Base-by-base conservation (phyloP, 2,888 invertebrate species). In the Watsonalla binaria region DNA sequence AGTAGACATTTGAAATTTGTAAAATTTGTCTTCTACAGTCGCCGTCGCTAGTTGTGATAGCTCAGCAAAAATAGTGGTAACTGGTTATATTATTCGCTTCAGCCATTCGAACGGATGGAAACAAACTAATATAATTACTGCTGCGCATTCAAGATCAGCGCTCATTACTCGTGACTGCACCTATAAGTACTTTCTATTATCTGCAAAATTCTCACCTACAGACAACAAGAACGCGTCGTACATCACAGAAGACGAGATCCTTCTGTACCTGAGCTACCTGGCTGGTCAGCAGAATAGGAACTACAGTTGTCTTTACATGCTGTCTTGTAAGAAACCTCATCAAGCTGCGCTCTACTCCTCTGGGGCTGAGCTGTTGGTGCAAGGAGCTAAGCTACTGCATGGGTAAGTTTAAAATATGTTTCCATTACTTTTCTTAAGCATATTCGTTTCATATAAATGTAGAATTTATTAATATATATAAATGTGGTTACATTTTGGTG, bases 291-390 rank as follows among this genome's bases (percentile, higher is more conserved):
- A 93, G 68, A 92, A 88, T 39, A 92, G 93, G 45, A 92, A 94
- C 67, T 94, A 93, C 75, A 92, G 93, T 46, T 97, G 97, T 72
- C 86, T 97, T 37, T 94, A 95, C 75, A 92, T 94, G 51, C 92
- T 96, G 2, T 94, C 96, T 7, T 97, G 97, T 70, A 93, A 94
- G 71, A 93, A 93, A 61, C 96, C 96, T 0, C 85, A 92, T 47
- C 93, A 94, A 56, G 95, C 96, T 7, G 92, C 92, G 54, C 92
- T 95, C 60, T 97, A 97, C 78, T 92, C 94, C 2, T 93, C 94
- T 2, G 96, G 96, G 0, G 95, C 94, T n/a, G 95, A 95, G 62
- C 92, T 96, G 60, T 78, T 96, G 9, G 71, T 96, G 54, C 94
- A 95, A 72, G 93, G 94, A 49, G 92, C 94, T 14, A 94, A 94